Conservation (phyloP, 2,888 invertebrate genomes). For the Epinotia nisella region DNA sequence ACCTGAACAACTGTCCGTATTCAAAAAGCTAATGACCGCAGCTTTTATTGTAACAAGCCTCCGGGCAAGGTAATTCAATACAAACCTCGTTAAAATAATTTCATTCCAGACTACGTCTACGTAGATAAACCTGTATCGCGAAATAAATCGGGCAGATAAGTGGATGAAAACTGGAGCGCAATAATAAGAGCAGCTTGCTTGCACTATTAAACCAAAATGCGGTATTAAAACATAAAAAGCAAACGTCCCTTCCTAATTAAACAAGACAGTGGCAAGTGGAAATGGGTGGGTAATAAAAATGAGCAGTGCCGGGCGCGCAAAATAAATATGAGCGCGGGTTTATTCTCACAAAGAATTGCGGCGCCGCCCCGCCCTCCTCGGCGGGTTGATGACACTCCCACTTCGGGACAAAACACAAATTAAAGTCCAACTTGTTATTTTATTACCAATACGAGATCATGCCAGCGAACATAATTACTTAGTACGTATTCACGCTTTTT, state of each 20-base stretch:
- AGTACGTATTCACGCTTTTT: not conserved
- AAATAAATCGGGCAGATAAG: conserved; percentile 27
- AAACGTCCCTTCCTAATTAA: conserved; percentile 60
- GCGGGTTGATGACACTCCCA: conserved; percentile 27
- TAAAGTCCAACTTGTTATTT: conserved; percentile 35
- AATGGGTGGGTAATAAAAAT: conserved; percentile 62
- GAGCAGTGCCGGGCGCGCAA: conserved; percentile 49
- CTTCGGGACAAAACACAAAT: conserved; percentile 31
- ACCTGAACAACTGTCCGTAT: conserved; percentile 38
- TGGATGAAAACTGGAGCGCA: conserved; percentile 11
- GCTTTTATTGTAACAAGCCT: conserved; percentile 41
- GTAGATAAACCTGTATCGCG: conserved; percentile 36
- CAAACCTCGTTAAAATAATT: conserved; percentile 42
- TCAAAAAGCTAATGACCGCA: conserved; percentile 44
- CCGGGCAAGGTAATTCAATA: conserved; percentile 28
- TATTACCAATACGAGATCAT: conserved; percentile 6
- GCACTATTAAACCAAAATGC: conserved; percentile 45
- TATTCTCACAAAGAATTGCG: conserved; percentile 58
- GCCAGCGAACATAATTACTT: conserved; percentile 17
- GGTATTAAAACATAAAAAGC: conserved; percentile 49
- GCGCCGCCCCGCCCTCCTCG: conserved; percentile 9
- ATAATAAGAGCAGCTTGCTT: conserved; percentile 6
- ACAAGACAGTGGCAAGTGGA: conserved; percentile 54
- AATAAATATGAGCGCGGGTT: conserved; percentile 67
- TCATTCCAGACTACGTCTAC: conserved; percentile 31